Base-by-base conservation (phyloP, 2,797 vertebrate genomes). In the Calcarius lapponicus region DNA sequence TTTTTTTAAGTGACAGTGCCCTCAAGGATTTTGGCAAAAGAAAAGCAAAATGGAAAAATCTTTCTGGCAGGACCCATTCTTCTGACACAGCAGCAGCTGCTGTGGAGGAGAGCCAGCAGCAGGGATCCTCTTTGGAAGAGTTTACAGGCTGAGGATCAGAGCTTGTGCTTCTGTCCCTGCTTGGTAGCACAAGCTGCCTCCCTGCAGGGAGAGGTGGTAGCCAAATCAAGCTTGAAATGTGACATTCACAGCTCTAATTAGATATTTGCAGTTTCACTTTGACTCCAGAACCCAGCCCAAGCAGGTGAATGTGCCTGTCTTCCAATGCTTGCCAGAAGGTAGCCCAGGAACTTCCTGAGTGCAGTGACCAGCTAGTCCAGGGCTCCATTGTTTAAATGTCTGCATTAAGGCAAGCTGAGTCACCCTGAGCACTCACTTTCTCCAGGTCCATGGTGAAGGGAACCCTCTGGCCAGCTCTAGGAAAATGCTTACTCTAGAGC, bases 151-250 rank as follows among this genome's bases (percentile, higher is more conserved):
- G 82, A 84, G 54, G 42, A 91, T 78, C 54, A 86, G 90, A 91
- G 76, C 78, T 73, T 72, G 58, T 81, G 11, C 73, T 93, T 92
- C 66, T 86, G 32, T 90, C 47, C 70, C 74, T 84, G 38, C 73
- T 70, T 86, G 66, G 62, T 66, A 94, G 80, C 90, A 79, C 56
- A 88, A 90, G 43, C 86, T 92, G 70, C 64, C 66, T 81, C 62
- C 54, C 60, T 86, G 56, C 70, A 92, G 80, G 74, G 86, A 83
- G 69, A 74, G 47, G 62, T 90, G 73, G 74, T 86, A 95, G 82
- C 70, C 88, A 94, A 97, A 94, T 95, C 86, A 73, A 93, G 92
- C 86, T 82, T 95, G 90, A 93, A 95, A 92, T 94, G 56, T 81
- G 90, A 70, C 71, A 86, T 88, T 93, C 75, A 81, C 80, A 81